Evolutionary conservation across 2,113 vertebrate genomes (phyloP).

Genomic region (Periophthalmus modestus): DNA sequence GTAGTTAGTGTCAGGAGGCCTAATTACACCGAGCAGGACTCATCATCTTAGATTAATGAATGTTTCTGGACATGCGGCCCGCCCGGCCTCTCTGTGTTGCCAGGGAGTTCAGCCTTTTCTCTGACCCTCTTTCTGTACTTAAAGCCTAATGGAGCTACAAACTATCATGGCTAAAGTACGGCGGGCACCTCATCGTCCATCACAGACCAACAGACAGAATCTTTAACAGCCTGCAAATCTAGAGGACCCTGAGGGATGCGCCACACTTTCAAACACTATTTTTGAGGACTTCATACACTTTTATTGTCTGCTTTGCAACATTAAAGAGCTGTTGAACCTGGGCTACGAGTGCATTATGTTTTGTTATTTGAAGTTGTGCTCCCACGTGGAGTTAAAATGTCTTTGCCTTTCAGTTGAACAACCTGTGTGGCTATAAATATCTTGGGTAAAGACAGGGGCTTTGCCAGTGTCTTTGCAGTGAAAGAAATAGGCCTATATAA

Average conservation of each 20-base stretch:
- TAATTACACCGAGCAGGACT: conserved; percentile 69
- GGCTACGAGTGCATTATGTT: conserved; percentile 30
- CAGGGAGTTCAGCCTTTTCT: conserved; percentile 61
- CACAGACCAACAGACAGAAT: conserved; percentile 67
- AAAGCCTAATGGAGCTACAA: conserved; percentile 71
- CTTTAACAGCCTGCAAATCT: conserved; percentile 61
- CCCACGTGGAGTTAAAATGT: conserved; percentile 46
- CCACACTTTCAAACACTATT: conserved; percentile 56
- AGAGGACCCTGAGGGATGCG: conserved; percentile 56
- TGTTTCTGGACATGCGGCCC: conserved; percentile 55
- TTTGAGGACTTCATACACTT: conserved; percentile 57
- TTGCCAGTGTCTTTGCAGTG: conserved; percentile 56
- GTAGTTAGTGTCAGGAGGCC: conserved; percentile 66
- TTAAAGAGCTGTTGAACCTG: conserved; percentile 39
- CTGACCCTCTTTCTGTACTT: conserved; percentile 70
- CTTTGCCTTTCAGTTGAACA: conserved; percentile 50
- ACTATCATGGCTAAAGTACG: conserved; percentile 68
- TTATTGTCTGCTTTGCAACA: conserved; percentile 55
- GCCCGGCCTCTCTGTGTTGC: conserved; percentile 56
- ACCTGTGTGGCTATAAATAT: conserved; percentile 67
- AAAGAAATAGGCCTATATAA: conserved; percentile 69
- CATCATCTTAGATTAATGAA: conserved; percentile 74
- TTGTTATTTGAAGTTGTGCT: conserved; percentile 20
- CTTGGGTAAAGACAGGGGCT: conserved; percentile 52
- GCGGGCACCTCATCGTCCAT: conserved; percentile 61